A percentile compares a stretch with the other conserved stretches of the same genome.
Conservation (phyloP, 2,797 vertebrate genomes). For the Pangasius macronema region DNA sequence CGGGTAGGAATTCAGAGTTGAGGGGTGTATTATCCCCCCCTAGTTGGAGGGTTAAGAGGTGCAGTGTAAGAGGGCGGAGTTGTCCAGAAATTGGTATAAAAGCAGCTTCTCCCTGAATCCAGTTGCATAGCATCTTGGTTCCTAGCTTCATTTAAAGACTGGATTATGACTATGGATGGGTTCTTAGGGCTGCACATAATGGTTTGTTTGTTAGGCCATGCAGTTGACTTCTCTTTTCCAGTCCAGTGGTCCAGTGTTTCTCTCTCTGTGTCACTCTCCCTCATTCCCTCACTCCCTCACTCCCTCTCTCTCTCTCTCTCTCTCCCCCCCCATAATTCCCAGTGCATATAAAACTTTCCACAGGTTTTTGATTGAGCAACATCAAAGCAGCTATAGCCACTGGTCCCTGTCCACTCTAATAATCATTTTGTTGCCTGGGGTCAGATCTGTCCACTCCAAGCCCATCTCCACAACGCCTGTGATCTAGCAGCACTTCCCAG, state of each 20-base stretch:
- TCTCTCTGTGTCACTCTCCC: not conserved
- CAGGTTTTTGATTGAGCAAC: slow-evolving; percentile 34
- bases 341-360: slow-evolving; percentile 16
- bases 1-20: not conserved
- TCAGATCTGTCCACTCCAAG: slow-evolving; percentile 34
- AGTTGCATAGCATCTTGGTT: not conserved
- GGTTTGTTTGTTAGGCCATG: slow-evolving; percentile 25
- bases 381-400: slow-evolving; percentile 42
- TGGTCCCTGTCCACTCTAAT: slow-evolving; percentile 40
- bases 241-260: not conserved
- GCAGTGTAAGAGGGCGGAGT: not conserved
- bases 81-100: not conserved
- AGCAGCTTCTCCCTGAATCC: not conserved
- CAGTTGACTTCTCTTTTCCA: slow-evolving; percentile 36
- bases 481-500: slow-evolving; percentile 21
- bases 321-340: not conserved
- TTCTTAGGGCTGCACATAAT: slow-evolving; percentile 2
- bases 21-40: not conserved
- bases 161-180: not conserved
- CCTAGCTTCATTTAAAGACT: not conserved
- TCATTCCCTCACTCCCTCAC: not conserved
- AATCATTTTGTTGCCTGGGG: slow-evolving; percentile 34
- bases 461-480: slow-evolving; percentile 24
- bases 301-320: too few species aligned
- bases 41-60: not conserved